Base-by-base conservation (phyloP, 2,888 invertebrate genomes). In the Brachynemurus nebulosus region DNA sequence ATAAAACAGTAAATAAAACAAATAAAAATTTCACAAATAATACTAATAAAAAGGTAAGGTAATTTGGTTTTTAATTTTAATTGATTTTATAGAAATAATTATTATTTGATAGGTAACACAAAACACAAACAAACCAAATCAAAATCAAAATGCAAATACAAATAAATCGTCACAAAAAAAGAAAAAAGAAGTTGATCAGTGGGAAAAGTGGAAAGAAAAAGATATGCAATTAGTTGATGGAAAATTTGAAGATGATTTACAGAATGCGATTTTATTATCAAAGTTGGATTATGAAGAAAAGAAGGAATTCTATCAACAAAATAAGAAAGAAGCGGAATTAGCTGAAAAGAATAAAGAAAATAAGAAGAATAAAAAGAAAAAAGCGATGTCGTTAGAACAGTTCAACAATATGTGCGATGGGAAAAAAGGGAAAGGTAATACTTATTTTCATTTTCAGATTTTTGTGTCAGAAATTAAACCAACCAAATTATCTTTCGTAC, bases 151-250 rank as follows among this genome's bases (percentile, higher is more conserved):
- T 8, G n/a, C 33, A 6, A 14, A n/a, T 33, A 25, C 8, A 47
- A 57, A 57, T 27, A 56, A 67, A 60, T 57, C 58, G 7, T 65
- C 66, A 53, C 60, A 65, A 52, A 75, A 73, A 58, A 59, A 68
- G 44, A 65, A 63, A 40, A 60, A 64, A 44, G 66, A 70, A 14
- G 63, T 65, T 18, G 73, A 75, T 51, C 80, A 81, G 54, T 82
- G 81, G 80, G 79, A 81, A 59, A 71, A 72, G 52, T 82, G 81
- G 81, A 80, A 79, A 55, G 70, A 76, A 58, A 78, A 79, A 56
- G 81, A 82, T 64, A 71, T 70, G 47, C 71, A 78, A 65, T 71
- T 79, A 58, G 74, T 76, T 20, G 72, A 75, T 62, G 69, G 78
- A 52, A 63, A 70, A 60, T 75, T 62, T 59, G 71, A 74, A 56